These are phyloP conservation scores for Tolmerus cingulatus DNA, from an alignment of 2,888 invertebrate species.

Conservation along the genomic window DNA sequence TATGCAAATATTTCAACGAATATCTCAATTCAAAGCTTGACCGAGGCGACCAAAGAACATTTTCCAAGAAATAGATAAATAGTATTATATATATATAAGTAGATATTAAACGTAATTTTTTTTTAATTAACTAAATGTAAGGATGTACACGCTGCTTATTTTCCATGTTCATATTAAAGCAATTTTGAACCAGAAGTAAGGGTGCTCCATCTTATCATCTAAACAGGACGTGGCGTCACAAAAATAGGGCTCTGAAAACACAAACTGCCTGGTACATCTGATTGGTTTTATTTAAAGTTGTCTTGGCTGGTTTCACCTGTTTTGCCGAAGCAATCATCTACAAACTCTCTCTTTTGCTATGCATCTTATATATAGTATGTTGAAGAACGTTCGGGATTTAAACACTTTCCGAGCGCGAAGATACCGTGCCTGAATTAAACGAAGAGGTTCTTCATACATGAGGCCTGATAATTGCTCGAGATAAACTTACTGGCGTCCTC, in stretches of 20 bases:
- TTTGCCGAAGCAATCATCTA: not conserved
- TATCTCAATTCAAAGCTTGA: not conserved
- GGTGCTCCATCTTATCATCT: not conserved
- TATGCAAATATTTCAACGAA: not conserved
- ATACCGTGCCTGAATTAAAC: not conserved
- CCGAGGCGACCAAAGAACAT: no score
- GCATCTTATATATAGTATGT: not conserved
- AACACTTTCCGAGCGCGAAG: not conserved
- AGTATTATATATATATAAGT: no score
- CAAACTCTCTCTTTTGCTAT: not conserved
- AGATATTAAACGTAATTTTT: not conserved
- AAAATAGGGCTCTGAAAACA: not conserved
- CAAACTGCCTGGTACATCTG: not conserved
- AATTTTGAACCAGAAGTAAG: not conserved
- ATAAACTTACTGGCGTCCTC: slow-evolving; percentile 1
- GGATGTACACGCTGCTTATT: not conserved
- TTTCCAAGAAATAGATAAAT: no score
- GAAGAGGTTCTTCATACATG: not conserved
- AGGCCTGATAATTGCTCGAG: slow-evolving; percentile 17
- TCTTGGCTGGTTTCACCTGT: not conserved
- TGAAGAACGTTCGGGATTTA: not conserved
- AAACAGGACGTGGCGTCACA: not conserved
- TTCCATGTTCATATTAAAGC: not conserved
- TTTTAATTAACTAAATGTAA: not conserved
- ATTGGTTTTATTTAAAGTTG: not conserved